Evolutionary conservation across 2,113 vertebrate genomes (phyloP), one percentile per base, ranked within the genome.

Genomic region (Sciurus niger): DNA sequence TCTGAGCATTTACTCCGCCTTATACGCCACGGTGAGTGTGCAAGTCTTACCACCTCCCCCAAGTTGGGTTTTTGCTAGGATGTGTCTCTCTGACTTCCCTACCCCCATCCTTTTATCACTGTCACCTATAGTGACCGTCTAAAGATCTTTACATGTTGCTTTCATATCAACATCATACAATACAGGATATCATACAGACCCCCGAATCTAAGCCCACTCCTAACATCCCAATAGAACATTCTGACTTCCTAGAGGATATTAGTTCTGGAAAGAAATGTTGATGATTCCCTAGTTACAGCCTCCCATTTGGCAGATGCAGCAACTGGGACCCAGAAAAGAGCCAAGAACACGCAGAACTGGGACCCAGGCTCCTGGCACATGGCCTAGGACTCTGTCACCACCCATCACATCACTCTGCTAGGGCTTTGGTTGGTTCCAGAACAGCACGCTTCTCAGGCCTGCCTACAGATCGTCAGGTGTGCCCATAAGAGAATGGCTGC

Each of bases 1-100:
- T 46, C 98, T 99, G 97, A 99, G 99, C 95, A 99, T 99, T 95
- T 99, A 99, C 97, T 99, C 99, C 2, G 99, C 99, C 48, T 99
- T 99, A 97, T 99, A 99, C 2, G 99, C 99, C 97, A 99, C 99
- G 92, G 99, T 99, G 98, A 99, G 99, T 98, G 30, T 43, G 37
- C 7, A 17, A 13, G n/a, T 74, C 53, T 20, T 28, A 30, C n/a
- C 2, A 2, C 68, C 43, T 32, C 37, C 48, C 68, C 48, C 20
- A 32, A 22, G 30, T 0, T 0, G 0, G 40, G 40, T 4, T 25
- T 4, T 17, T 34, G 51, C 32, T 48, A 43, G 3, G 1, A 18
- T 48, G 2, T 70, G n/a, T 68, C 65, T 48, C 55, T 77, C 53
- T 46, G 12, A 16, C 55, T 53, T 12, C 46, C 28, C 48, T 30